Evolutionary conservation across 2,113 vertebrate genomes (phyloP), one percentile per base, ranked within the genome.

Genomic region (Calidris pygmaea): DNA sequence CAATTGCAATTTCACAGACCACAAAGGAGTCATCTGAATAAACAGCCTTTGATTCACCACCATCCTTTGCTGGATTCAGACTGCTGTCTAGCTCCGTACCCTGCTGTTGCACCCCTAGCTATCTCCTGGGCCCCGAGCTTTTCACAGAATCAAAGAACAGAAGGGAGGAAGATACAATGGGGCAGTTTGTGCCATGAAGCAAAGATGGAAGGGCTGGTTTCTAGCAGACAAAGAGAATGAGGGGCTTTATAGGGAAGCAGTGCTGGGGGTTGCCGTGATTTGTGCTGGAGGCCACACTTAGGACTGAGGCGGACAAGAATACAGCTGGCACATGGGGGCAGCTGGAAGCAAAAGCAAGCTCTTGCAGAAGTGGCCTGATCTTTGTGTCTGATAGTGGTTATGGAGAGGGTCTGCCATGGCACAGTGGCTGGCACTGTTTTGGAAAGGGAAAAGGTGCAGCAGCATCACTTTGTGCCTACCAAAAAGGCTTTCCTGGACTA

Each of bases 41-140:
- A 95, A 73, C 14, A 87, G 71, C 41, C 48, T 92, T 71, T 68
- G 50, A 87, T 86, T 93, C 75, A 48, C 27, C 78, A 53, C 11
- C 6, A 5, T 26, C 43, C 32, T 79, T 24, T 48, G 27, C 88
- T 83, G 71, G 50, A 86, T 73, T 68, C 71, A 77, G 58, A 50
- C 20, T 63, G 65, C 73, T 50, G 85, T 58, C 43, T 60, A 60
- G 16, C 45, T 88, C 71, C 53, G 27, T 24, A 62, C 34, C 13
- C 27, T 56, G 15, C 14, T 85, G 60, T 59, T 67, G 50, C 6
- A 41, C 6, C 18, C 24, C 24, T 13, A 19, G 34, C 39, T 20
- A 60, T 41, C 8, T 14, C 10, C 8, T 18, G 48, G 35, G 21
- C 35, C n/a, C 14, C 0, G 0, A 45, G 22, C 10, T 55, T 87